Evolutionary conservation across 2,113 vertebrate genomes (phyloP).

Genomic region (Pseudonaja textilis): DNA sequence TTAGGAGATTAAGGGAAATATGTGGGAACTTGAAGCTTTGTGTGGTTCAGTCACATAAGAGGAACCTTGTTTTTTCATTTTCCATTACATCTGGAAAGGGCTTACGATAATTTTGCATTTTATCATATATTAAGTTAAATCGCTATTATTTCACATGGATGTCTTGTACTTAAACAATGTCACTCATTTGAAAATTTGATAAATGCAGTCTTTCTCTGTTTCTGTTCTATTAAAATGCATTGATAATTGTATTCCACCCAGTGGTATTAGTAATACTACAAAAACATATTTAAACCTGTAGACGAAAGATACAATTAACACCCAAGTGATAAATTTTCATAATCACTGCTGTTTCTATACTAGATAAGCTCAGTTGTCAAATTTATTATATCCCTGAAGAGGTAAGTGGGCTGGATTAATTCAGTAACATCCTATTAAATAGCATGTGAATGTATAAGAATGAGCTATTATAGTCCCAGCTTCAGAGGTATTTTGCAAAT

Average conservation of each 20-base stretch:
- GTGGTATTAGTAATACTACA: constrained; percentile 23
- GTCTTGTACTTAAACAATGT: not conserved
- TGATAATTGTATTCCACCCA: constrained; percentile 5
- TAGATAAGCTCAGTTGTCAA: not conserved
- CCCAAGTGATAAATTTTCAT: constrained; percentile 9
- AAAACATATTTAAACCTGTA: constrained; percentile 8
- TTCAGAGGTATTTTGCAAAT: not conserved
- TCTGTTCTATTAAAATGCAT: constrained; percentile 1
- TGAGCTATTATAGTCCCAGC: not conserved
- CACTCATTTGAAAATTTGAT: constrained; percentile 4
- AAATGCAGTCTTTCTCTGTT: not conserved
- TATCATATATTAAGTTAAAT: not conserved
- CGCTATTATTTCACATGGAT: not conserved
- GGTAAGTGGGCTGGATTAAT: constrained; percentile 34
- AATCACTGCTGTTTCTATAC: constrained; percentile 27
- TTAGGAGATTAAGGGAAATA: not conserved
- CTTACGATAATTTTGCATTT: not conserved
- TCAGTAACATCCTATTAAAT: not conserved
- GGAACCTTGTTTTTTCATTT: not conserved
- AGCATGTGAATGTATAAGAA: not conserved
- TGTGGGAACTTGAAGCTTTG: not conserved
- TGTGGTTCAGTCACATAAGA: not conserved
- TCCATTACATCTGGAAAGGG: not conserved
- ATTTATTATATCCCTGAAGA: constrained; percentile 33
- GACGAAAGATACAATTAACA: not conserved